phyloP scores from a whole-genome alignment of 1,140 invertebrate genomes.

The Drosophila aff. region DNA sequence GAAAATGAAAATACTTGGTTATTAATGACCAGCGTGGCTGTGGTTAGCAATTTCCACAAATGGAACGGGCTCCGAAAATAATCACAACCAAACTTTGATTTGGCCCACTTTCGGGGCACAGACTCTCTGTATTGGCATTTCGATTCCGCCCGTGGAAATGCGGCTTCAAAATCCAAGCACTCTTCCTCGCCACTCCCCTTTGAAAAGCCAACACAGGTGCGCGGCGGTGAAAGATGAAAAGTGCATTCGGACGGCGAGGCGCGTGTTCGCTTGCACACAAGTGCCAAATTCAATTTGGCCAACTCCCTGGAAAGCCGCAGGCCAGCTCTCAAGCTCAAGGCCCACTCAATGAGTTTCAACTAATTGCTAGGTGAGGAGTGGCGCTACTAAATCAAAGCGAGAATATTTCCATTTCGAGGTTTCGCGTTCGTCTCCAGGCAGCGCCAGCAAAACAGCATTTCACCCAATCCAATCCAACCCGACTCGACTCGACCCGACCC shows the following conservation, averaged over 20 bases:
- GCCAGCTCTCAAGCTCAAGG: conserved; percentile 39
- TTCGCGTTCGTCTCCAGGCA: conserved; percentile 10
- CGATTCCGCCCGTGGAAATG: conserved; percentile 25
- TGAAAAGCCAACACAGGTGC: conserved; percentile 23
- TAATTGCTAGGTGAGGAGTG: conserved; percentile 67
- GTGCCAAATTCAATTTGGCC: conserved; percentile 55
- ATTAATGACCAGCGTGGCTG: not conserved
- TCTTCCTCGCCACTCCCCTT: not conserved
- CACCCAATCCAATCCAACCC: not conserved
- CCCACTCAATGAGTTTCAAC: conserved; percentile 53
- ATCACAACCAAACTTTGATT: not conserved
- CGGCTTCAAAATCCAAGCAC: conserved; percentile 19
- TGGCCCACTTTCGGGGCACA: conserved; percentile 6
- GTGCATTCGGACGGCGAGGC: conserved; percentile 28
- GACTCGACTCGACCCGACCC: not conserved
- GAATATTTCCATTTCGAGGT: conserved; percentile 54
- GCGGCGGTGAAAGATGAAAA: conserved; percentile 35
- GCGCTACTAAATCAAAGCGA: conserved; percentile 56
- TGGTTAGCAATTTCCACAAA: conserved; percentile 10
- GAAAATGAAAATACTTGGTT: not conserved
- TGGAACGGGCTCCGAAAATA: conserved; percentile 1
- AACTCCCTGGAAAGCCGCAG: conserved; percentile 25
- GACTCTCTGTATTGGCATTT: conserved; percentile 26
- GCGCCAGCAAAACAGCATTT: conserved; percentile 12
- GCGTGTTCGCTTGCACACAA: conserved; percentile 32